Percentiles rank a stretch among this genome's conserved stretches.
Conservation (phyloP, 2,113 vertebrate genomes). For the Ciconia maguari region DNA sequence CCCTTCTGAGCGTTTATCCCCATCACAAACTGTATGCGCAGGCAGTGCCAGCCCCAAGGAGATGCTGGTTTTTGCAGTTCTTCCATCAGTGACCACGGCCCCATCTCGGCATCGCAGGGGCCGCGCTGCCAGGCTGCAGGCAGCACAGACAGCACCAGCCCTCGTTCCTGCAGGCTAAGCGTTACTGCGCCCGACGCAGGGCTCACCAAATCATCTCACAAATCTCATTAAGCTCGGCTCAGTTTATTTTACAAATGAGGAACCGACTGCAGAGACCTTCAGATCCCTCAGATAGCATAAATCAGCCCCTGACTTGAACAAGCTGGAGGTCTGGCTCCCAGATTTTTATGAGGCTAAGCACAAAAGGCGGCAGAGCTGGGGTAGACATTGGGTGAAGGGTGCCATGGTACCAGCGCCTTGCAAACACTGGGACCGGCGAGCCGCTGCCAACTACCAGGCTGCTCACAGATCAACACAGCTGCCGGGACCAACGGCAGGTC, state of each 20-base stretch:
- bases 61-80: not conserved
- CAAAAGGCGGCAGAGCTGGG: not conserved
- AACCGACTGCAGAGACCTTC: not conserved
- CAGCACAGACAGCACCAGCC: not conserved
- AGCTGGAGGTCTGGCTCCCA: not conserved
- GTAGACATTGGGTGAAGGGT: not conserved
- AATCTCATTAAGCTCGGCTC: conserved; percentile 2
- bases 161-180: fast-evolving
- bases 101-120: too few relatives aligned
- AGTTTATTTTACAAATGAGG: conserved; percentile 20
- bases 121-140: not conserved
- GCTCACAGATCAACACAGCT: not conserved
- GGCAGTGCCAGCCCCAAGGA: not conserved
- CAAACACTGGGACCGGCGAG: not conserved
- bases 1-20: not conserved
- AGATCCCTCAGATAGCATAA: conserved; percentile 1
- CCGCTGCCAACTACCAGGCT: not conserved
- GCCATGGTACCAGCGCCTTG: not conserved
- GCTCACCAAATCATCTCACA: not conserved
- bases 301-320: not conserved
- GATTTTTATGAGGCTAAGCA: not conserved
- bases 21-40: not conserved
- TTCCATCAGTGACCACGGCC: not conserved
- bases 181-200: not conserved
- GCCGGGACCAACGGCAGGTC: not conserved